Conservation (phyloP, 2,888 invertebrate genomes). For the Xestia ashworthii region DNA sequence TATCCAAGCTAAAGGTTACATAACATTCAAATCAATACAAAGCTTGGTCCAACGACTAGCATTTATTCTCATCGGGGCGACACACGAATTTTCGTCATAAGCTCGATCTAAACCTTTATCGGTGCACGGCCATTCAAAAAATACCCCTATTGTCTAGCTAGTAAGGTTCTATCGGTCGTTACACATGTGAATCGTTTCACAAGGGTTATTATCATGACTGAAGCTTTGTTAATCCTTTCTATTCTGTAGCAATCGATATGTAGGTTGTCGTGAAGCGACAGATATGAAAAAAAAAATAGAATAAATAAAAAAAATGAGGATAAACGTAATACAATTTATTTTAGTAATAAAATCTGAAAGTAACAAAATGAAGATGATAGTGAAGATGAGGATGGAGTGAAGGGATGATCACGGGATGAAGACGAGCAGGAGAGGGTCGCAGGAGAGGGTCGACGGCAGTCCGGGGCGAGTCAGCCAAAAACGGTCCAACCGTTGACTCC, state of each 20-base stretch:
- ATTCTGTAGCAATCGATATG: conserved; percentile 71
- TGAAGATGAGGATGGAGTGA: too few relatives aligned
- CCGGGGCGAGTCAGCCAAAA: too few relatives aligned
- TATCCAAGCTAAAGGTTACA: conserved; percentile 49
- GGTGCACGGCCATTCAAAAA: conserved; percentile 52
- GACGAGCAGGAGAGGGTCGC: too few relatives aligned
- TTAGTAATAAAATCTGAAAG: too few relatives aligned
- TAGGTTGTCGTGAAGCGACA: too few relatives aligned
- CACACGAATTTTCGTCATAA: conserved; percentile 77
- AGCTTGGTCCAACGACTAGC: conserved; percentile 65
- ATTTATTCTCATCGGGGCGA: conserved; percentile 74
- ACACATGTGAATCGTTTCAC: conserved; percentile 57
- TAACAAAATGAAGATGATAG: too few relatives aligned
- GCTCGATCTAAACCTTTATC: conserved; percentile 71
- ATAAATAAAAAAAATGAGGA: too few relatives aligned
- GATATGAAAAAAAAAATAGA: too few relatives aligned
- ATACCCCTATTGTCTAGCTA: conserved; percentile 36
- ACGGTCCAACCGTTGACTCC: too few relatives aligned
- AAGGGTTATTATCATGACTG: conserved; percentile 73
- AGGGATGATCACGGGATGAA: too few relatives aligned
- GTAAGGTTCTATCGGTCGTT: conserved; percentile 48
- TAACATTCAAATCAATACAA: conserved; percentile 72
- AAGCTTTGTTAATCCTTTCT: conserved; percentile 75
- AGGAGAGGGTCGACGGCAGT: too few relatives aligned
- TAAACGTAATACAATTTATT: too few relatives aligned